Evolutionary conservation across 2,113 vertebrate species (phyloP).

Genomic region (Oophaga pumilio): DNA sequence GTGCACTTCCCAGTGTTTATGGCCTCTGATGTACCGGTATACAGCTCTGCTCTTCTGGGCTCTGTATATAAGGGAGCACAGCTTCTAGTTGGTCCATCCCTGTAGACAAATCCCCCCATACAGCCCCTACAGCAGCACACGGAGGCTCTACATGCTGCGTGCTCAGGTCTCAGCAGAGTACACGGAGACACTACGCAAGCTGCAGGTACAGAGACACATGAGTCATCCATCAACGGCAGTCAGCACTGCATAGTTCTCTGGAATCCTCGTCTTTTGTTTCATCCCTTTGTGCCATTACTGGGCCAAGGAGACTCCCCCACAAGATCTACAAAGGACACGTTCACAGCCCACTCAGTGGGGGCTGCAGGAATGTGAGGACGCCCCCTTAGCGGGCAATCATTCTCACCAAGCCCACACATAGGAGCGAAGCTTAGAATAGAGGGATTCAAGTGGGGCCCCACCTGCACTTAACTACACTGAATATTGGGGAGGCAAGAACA

Average conservation of each 20-base stretch:
- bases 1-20: no score
- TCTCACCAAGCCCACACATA: not conserved
- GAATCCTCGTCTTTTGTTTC: not conserved
- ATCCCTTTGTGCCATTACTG: not conserved
- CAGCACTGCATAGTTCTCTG: not conserved
- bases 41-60: no score
- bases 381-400: not conserved
- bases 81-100: not conserved
- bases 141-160: no score
- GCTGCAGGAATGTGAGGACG: not conserved
- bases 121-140: no score
- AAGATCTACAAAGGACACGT: not conserved
- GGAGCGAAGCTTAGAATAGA: not conserved
- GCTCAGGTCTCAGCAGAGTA: not conserved
- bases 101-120: not conserved
- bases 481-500: not conserved
- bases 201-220: not conserved
- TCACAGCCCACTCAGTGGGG: not conserved
- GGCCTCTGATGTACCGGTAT: no score
- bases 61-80: no score
- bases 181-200: not conserved
- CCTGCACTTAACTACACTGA: not conserved
- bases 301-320: not conserved
- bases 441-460: not conserved
- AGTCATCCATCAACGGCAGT: slow-evolving; percentile 9